phyloP scores from a whole-genome alignment of 1,140 invertebrate species.

The Anastrepha ludens region DNA sequence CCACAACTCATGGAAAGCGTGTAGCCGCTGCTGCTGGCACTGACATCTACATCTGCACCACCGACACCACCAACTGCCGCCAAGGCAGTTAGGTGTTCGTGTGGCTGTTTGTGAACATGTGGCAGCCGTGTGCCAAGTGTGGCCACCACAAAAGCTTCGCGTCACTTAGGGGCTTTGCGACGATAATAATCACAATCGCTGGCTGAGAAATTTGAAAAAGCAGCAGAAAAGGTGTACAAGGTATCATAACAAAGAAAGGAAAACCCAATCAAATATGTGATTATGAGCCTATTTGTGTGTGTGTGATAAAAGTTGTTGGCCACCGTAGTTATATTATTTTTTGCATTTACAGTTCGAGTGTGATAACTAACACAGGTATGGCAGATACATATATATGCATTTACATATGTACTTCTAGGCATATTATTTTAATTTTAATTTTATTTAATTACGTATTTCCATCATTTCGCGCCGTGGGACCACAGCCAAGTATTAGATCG shows the following conservation, averaged over 20 bases:
- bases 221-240: background rate
- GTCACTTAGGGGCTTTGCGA: constrained; percentile 23
- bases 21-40: constrained; percentile 1
- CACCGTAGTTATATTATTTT: background rate
- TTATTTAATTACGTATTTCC: too few species aligned
- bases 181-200: constrained; percentile 44
- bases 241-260: background rate
- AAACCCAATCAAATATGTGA: background rate
- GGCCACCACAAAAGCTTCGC: constrained; percentile 45
- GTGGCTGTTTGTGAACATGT: background rate
- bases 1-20: constrained; percentile 37
- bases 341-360: constrained; percentile 14
- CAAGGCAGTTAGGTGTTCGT: background rate
- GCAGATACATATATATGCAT: constrained; percentile 21
- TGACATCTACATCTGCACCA: background rate
- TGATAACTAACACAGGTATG: constrained; percentile 22
- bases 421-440: too few species aligned
- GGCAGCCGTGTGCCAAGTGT: constrained; percentile 34
- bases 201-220: constrained; percentile 37
- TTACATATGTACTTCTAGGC: background rate
- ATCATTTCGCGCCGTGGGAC: too few species aligned
- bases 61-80: background rate
- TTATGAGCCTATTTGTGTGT: background rate
- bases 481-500: too few species aligned
- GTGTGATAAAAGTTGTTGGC: background rate